phyloP scores from a whole-genome alignment of 2,113 vertebrate genomes.

The Anolis carolinensis region DNA sequence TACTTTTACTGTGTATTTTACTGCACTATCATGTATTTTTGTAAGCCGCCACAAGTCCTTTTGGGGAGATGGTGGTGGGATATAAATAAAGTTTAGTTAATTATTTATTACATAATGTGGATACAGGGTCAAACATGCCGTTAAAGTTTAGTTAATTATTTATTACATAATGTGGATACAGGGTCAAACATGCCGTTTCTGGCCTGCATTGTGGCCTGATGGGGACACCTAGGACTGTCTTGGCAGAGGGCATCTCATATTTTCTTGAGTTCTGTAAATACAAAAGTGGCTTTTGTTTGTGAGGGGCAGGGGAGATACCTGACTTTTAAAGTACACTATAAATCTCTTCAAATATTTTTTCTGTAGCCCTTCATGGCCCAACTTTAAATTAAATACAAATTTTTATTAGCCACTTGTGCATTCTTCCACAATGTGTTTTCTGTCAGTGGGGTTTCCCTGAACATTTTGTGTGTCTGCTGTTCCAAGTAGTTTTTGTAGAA shows the following conservation, averaged over 20 bases:
- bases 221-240: too few species aligned
- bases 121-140: too few species aligned
- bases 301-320: background rate
- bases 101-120: too few species aligned
- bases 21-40: too few species aligned
- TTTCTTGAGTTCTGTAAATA: background rate
- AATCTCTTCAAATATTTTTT: background rate
- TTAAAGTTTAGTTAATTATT: too few species aligned
- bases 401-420: background rate
- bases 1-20: too few species aligned
- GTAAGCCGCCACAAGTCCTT: too few species aligned
- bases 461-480: background rate
- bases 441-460: background rate
- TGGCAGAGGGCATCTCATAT: background rate
- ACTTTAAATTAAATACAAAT: background rate
- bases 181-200: too few species aligned
- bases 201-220: too few species aligned
- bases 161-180: too few species aligned
- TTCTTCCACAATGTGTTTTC: background rate
- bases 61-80: too few species aligned
- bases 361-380: background rate
- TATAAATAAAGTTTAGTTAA: too few species aligned
- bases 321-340: background rate
- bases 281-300: background rate
- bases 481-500: background rate